A percentile compares a stretch with the other conserved stretches of the same genome.
Conservation (phyloP, 2,888 invertebrate genomes). For the Galerucella nymphaeae region DNA sequence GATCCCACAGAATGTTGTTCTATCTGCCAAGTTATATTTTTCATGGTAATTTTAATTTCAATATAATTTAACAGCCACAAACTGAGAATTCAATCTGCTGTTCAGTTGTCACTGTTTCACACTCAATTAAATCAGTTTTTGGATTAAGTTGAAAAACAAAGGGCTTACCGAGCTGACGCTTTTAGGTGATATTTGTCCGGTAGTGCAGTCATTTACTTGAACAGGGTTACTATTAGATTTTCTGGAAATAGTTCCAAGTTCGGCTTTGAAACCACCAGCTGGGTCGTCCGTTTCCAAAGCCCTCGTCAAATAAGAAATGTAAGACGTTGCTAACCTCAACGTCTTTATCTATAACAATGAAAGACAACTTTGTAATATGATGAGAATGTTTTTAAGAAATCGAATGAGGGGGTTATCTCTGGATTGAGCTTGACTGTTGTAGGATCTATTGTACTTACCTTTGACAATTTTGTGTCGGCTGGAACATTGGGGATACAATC, state of each 20-base stretch:
- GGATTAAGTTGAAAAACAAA: slow-evolving; percentile 33
- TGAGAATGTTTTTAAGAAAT: no score
- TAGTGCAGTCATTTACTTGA: slow-evolving; percentile 57
- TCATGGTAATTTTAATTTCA: not conserved
- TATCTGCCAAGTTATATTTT: not conserved
- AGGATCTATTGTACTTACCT: slow-evolving; percentile 68
- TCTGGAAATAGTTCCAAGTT: slow-evolving; percentile 69
- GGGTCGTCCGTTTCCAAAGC: slow-evolving; percentile 89
- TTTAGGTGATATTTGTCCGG: slow-evolving; percentile 57
- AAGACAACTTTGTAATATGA: not conserved
- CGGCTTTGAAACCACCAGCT: slow-evolving; percentile 87
- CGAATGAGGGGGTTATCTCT: no score
- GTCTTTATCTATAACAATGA: slow-evolving; percentile 85
- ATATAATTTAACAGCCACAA: not conserved
- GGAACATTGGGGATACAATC: slow-evolving; percentile 98
- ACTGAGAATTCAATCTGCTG: not conserved
- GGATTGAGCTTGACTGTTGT: no score
- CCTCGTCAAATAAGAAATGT: slow-evolving; percentile 91
- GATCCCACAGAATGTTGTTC: no score
- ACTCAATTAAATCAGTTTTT: slow-evolving; percentile 8
- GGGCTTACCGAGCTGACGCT: slow-evolving; percentile 60
- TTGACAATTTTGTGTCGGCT: slow-evolving; percentile 93
- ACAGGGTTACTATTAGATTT: slow-evolving; percentile 56
- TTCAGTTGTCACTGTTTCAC: slow-evolving; percentile 19
- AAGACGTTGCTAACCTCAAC: slow-evolving; percentile 89